phyloP scores from a whole-genome alignment of 2,888 invertebrate genomes.

The Villa cingulata region DNA sequence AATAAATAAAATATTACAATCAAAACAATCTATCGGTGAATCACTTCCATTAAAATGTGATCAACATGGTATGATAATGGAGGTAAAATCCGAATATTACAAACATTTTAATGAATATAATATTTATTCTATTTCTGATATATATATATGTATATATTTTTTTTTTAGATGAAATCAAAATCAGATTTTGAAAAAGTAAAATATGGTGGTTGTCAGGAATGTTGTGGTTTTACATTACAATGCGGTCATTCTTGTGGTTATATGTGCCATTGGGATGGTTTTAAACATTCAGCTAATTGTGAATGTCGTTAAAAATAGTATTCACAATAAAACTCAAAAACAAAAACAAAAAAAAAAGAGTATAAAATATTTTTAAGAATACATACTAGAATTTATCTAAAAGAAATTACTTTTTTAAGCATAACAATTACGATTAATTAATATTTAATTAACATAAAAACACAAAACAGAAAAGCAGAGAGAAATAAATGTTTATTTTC shows the following conservation, averaged over 20 bases:
- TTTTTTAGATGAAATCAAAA: slow-evolving; percentile 3
- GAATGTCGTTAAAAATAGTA: neutral
- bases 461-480: too few species aligned
- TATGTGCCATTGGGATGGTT: slow-evolving; percentile 6
- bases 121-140: too few species aligned
- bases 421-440: too few species aligned
- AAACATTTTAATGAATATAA: too few species aligned
- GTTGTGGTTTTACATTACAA: slow-evolving; percentile 5
- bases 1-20: slow-evolving; percentile 35
- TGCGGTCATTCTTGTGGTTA: slow-evolving; percentile 10
- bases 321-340: neutral
- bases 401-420: too few species aligned
- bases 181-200: slow-evolving; percentile 7
- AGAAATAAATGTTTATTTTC: too few species aligned
- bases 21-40: slow-evolving; percentile 41
- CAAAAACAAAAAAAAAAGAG: neutral
- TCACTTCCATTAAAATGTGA: slow-evolving; percentile 38
- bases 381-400: too few species aligned
- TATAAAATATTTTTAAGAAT: neutral
- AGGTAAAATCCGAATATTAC: too few species aligned
- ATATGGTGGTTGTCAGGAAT: slow-evolving; percentile 10
- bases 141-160: neutral
- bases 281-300: slow-evolving; percentile 8
- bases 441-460: too few species aligned
- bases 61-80: slow-evolving; percentile 33